phyloP scores from a whole-genome alignment of 2,888 invertebrate species.

The Rhopalosiphum nymphaeae region DNA sequence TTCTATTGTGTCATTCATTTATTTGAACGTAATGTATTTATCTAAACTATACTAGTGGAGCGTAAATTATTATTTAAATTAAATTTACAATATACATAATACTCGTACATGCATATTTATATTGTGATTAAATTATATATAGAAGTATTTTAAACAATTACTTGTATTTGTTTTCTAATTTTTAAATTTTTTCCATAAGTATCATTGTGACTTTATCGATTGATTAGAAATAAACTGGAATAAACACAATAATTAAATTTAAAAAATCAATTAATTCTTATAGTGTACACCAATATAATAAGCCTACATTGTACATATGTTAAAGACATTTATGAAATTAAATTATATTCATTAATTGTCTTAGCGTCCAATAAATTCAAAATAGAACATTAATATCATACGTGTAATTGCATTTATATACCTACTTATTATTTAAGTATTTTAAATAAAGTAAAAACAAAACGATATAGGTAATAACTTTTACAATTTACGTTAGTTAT shows the following conservation, averaged over 20 bases:
- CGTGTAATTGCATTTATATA: background rate
- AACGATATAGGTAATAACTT: background rate
- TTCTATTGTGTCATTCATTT: background rate
- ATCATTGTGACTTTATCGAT: background rate
- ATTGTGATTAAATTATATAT: background rate
- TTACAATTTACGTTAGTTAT: background rate
- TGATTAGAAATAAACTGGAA: background rate
- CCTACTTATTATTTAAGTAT: background rate
- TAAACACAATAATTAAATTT: slow-evolving; percentile 1
- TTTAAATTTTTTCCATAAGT: background rate
- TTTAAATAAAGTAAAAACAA: background rate
- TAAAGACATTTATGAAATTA: background rate
- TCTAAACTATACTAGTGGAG: background rate
- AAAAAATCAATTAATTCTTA: background rate
- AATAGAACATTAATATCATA: background rate
- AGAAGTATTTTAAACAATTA: background rate
- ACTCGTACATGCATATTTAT: background rate
- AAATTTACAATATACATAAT: background rate
- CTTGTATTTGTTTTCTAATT: background rate
- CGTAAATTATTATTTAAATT: background rate
- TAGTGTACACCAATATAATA: background rate
- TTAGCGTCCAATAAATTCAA: background rate
- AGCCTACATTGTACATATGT: background rate
- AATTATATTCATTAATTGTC: background rate
- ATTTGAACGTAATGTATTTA: background rate